phyloP scores from a whole-genome alignment of 2,113 vertebrate genomes.

The Probosciger aterrimus region DNA sequence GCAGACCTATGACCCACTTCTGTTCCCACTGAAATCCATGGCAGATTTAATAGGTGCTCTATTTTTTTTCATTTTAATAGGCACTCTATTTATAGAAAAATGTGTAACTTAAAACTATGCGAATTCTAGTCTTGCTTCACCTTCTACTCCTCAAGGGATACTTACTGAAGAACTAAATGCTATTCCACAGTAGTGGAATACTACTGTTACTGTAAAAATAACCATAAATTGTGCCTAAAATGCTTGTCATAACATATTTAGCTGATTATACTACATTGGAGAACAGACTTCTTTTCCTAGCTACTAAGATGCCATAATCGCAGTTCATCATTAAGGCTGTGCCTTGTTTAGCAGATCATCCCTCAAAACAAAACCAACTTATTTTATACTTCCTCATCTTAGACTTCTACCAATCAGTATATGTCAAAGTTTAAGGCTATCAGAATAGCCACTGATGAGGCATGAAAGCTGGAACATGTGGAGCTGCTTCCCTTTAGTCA shows the following conservation, averaged over 20 bases:
- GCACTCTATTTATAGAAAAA: constrained; percentile 63
- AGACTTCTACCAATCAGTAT: not conserved
- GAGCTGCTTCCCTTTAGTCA: not conserved
- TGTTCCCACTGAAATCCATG: constrained; percentile 39
- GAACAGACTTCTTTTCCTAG: not conserved
- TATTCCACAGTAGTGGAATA: not conserved
- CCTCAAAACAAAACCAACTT: not conserved
- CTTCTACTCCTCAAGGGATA: not conserved
- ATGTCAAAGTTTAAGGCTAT: not conserved
- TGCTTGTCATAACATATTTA: not conserved
- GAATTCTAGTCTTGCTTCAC: constrained; percentile 22
- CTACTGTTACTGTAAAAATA: not conserved
- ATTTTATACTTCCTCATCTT: not conserved
- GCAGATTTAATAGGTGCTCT: constrained; percentile 54
- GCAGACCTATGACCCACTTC: constrained; percentile 61
- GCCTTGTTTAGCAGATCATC: not conserved
- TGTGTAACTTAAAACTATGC: constrained; percentile 31
- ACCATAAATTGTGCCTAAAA: not conserved
- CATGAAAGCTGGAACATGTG: not conserved
- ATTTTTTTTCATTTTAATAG: constrained; percentile 58
- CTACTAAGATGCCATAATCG: not conserved
- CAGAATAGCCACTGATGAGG: not conserved
- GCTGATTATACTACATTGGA: not conserved
- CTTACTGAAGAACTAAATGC: not conserved
- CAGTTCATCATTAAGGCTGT: not conserved